phyloP scores from a whole-genome alignment of 2,888 invertebrate species.

The Protophormia terraenovae region DNA sequence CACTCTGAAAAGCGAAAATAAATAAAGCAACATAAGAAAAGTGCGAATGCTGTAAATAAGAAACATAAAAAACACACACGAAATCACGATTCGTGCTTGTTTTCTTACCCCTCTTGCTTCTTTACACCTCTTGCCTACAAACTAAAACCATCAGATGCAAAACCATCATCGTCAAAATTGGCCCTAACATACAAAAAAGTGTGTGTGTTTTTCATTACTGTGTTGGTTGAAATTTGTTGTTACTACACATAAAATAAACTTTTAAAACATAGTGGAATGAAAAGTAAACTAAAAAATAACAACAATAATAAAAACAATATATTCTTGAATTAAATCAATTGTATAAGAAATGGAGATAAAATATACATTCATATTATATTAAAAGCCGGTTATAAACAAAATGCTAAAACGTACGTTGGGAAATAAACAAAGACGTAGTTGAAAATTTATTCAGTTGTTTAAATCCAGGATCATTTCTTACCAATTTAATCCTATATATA shows the following conservation, averaged over 20 bases:
- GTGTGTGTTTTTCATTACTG: background rate
- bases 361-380: background rate
- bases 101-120: too few relatives aligned
- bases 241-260: background rate
- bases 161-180: background rate
- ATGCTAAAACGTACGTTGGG: background rate
- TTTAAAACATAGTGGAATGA: background rate
- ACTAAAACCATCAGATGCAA: too few relatives aligned
- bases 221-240: background rate
- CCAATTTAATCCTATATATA: too few relatives aligned
- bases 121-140: too few relatives aligned
- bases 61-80: too few relatives aligned
- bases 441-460: too few relatives aligned
- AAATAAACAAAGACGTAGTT: background rate
- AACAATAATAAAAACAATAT: too few relatives aligned
- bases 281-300: background rate
- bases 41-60: too few relatives aligned
- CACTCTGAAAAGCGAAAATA: too few relatives aligned
- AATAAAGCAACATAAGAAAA: too few relatives aligned
- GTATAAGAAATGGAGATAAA: constrained; percentile 35
- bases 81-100: too few relatives aligned
- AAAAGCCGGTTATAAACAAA: constrained; percentile 36
- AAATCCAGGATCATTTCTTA: too few relatives aligned
- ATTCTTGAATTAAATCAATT: background rate
- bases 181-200: background rate